Percentiles rank a stretch among this genome's conserved stretches.
Conservation (phyloP, 2,797 vertebrate species). For the Gallinago stenura region DNA sequence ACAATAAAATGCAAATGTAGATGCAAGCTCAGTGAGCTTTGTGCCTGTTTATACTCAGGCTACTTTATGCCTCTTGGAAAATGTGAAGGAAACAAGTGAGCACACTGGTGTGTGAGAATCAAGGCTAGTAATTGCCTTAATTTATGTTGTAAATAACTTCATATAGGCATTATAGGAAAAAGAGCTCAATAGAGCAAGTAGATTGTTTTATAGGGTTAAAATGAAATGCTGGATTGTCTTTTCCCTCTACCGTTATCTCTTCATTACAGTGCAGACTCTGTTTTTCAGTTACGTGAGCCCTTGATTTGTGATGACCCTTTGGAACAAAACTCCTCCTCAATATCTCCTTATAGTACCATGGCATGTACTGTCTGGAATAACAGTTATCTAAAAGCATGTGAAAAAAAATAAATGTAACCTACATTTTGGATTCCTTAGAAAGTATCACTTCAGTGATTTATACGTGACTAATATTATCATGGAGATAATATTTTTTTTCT, state of each 20-base stretch:
- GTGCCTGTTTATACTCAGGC: not conserved
- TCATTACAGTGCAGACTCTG: not conserved
- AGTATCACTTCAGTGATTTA: not conserved
- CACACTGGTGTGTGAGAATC: not conserved
- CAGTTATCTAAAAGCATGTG: not conserved
- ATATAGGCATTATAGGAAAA: not conserved
- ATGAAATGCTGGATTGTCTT: not conserved
- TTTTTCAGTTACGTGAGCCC: not conserved
- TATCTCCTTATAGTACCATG: not conserved
- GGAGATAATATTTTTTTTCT: not conserved
- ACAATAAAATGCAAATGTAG: not conserved
- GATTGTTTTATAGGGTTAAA: not conserved
- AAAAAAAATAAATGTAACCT: not conserved
- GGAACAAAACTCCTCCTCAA: not conserved
- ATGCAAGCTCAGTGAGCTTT: not conserved
- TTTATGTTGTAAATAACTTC: conserved; percentile 39
- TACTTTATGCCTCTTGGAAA: conserved; percentile 10
- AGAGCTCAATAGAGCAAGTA: not conserved
- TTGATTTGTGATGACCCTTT: not conserved
- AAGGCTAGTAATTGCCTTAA: conserved; percentile 23
- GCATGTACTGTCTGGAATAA: not conserved
- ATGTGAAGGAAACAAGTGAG: not conserved
- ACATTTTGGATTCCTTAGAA: not conserved
- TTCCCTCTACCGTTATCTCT: not conserved
- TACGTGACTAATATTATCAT: not conserved